Conservation (phyloP, 2,113 vertebrate genomes). For the Zeus faber region DNA sequence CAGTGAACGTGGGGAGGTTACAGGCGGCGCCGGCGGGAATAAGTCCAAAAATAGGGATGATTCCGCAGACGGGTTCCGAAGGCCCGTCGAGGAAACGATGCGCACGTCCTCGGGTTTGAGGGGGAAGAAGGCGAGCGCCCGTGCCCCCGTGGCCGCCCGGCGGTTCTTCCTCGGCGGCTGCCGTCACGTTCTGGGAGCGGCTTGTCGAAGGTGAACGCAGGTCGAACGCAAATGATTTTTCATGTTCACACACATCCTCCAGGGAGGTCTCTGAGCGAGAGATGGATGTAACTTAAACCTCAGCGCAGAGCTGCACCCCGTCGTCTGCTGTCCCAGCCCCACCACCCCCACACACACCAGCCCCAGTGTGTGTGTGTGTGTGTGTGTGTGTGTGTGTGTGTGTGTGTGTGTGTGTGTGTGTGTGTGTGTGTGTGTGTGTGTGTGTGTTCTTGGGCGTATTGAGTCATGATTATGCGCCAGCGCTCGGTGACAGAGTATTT, state of each 20-base stretch:
- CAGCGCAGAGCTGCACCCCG: background rate
- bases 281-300: conserved; percentile 46
- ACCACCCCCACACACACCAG: conserved; percentile 7
- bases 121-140: conserved; percentile 8
- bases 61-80: too few relatives aligned
- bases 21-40: background rate
- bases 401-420: background rate
- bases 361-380: conserved; percentile 34
- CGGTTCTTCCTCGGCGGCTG: background rate
- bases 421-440: conserved; percentile 16
- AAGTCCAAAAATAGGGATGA: background rate
- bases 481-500: conserved; percentile 62
- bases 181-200: conserved; percentile 20
- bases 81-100: too few relatives aligned
- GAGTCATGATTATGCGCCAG: conserved; percentile 69
- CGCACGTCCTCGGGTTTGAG: conserved; percentile 18
- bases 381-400: background rate
- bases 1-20: background rate
- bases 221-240: conserved; percentile 41
- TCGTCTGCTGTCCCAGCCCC: background rate
- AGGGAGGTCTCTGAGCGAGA: conserved; percentile 43
- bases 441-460: conserved; percentile 56
- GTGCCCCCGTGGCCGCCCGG: conserved; percentile 15
- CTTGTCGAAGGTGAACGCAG: conserved; percentile 31
- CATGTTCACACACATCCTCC: conserved; percentile 52